Evolutionary conservation across 2,113 vertebrate species (phyloP).

Genomic region (Alaudala cheleensis): DNA sequence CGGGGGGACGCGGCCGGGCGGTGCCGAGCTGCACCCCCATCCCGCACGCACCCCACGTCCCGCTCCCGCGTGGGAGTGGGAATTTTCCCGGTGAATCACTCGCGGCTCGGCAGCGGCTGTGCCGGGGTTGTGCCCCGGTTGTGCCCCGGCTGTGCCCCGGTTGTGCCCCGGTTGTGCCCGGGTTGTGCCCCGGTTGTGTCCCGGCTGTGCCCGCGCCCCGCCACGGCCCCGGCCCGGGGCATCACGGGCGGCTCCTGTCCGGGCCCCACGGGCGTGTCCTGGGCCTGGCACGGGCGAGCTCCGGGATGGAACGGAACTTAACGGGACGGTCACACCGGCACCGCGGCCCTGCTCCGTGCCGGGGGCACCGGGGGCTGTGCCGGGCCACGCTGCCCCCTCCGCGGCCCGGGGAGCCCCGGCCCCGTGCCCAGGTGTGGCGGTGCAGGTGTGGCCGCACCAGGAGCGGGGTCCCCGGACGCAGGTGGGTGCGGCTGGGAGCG

Average conservation of each 20-base stretch:
- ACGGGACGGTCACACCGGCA: accelerated
- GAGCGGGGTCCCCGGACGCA: no score
- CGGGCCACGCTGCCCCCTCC: no score
- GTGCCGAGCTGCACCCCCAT: neutral
- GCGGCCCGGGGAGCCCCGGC: no score
- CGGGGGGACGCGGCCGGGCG: neutral
- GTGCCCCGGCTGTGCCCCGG: neutral
- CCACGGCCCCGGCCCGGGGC: neutral
- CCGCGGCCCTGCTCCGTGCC: neutral
- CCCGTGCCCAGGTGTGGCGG: neutral
- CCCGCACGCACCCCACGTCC: neutral
- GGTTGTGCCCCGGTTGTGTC: neutral
- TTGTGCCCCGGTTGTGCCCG: neutral
- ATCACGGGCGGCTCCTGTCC: neutral
- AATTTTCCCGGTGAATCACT: neutral
- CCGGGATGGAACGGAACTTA: accelerated
- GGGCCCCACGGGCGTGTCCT: neutral
- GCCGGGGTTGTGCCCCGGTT: neutral
- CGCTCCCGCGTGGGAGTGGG: neutral
- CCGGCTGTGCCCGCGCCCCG: neutral
- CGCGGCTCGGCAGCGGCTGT: neutral
- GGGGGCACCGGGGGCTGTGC: neutral
- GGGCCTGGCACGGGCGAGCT: neutral
- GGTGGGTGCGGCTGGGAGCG: no score
- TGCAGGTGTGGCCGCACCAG: neutral